phyloP scores from a whole-genome alignment of 2,113 vertebrate genomes.

The Pseudorectes ferrugineus region DNA sequence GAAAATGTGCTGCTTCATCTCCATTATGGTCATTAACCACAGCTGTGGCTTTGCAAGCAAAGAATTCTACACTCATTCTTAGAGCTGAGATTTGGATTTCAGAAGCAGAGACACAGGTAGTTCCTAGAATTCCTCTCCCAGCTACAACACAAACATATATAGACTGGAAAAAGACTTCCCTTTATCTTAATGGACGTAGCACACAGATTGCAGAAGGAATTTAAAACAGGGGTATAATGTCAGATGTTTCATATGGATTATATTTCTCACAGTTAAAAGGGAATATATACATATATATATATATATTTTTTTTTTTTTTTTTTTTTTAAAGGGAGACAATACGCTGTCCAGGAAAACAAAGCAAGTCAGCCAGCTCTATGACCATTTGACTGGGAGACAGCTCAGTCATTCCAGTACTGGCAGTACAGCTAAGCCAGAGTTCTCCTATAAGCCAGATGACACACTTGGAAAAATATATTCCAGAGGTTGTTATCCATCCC shows the following conservation, averaged over 20 bases:
- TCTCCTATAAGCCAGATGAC: slow-evolving; percentile 60
- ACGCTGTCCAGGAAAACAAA: slow-evolving; percentile 46
- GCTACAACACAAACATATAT: background rate
- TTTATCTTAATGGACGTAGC: slow-evolving; percentile 1
- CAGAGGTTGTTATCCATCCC: slow-evolving; percentile 28
- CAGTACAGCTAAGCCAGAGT: slow-evolving; percentile 60
- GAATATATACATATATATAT: background rate
- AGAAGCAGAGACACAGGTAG: background rate
- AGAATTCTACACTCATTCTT: background rate
- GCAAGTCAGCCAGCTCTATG: slow-evolving; percentile 6
- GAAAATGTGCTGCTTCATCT: slow-evolving; percentile 40
- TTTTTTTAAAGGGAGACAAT: background rate
- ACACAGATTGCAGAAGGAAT: background rate
- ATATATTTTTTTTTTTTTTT: background rate
- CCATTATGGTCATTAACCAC: slow-evolving; percentile 13
- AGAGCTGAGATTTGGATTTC: background rate
- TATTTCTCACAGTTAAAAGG: slow-evolving; percentile 25
- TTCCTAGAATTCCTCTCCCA: slow-evolving; percentile 7
- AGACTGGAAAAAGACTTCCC: background rate
- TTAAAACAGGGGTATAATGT: background rate
- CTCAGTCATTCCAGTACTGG: slow-evolving; percentile 50
- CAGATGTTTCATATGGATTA: background rate
- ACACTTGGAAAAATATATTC: slow-evolving; percentile 58
- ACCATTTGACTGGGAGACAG: slow-evolving; percentile 36
- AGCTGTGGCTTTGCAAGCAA: slow-evolving; percentile 24